Base-by-base conservation (phyloP, 2,888 invertebrate genomes). In the Crocallis elinguaria region DNA sequence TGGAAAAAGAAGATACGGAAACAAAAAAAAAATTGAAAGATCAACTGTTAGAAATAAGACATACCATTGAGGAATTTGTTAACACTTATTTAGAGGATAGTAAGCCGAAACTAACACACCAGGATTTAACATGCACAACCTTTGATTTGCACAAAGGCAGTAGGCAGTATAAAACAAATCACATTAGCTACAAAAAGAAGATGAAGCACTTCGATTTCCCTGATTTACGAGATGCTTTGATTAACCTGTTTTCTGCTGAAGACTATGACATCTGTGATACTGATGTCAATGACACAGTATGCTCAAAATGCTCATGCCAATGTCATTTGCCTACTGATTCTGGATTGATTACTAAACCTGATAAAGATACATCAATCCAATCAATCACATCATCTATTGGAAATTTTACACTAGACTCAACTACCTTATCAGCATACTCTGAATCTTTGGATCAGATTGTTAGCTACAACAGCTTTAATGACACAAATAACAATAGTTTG, bases 331-430 rank as follows among this genome's bases (percentile, higher is more conserved):
- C 42, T 0, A 71, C 77, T 0, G 87, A 88, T 49, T 82, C 85
- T 0, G 88, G 82, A 0, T 41, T 84, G 0, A 78, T 67, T 0
- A 69, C 70, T 0, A 85, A 85, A 56, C 71, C 75, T 0, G 78
- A 85, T 1, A 66, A 68, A 41, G 74, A 79, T 0, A 41, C 14
- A 2, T 62, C 75, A 0, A 75, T 79, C 37, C 78, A 78, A 21
- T 82, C 84, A 0, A 86, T 91, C 3, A 84, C 87, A 1, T 90
- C 91, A 0, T 91, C 91, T 0, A 82, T 91, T 0, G 91, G 91
- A 0, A 89, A 91, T 59, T 91, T 91, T 49, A 82, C 75, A 5
- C 58, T 91, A 0, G 88, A 90, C 57, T 76, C 79, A 0, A 83
- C 84, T 1, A 84, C 88, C 1, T 62, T 91, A 2, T 86, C 88